Percentiles rank a stretch among this genome's conserved stretches.
These are phyloP conservation scores for Agrochola circellaris DNA, from an alignment of 2,888 invertebrate species.

Conservation along the genomic window DNA sequence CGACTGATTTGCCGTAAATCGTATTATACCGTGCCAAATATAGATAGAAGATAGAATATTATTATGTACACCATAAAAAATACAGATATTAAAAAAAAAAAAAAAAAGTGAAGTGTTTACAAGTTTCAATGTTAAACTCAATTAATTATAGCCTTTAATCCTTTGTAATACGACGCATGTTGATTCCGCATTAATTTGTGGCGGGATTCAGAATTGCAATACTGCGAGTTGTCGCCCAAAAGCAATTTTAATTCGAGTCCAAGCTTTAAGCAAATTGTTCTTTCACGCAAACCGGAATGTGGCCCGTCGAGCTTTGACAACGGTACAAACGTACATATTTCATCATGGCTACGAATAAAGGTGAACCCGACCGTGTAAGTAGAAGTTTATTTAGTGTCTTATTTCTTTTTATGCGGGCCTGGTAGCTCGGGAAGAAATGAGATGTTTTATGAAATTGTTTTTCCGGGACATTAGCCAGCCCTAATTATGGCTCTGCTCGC, in stretches of 20 bases:
- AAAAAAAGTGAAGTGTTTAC: constrained; percentile 71
- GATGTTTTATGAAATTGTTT: constrained; percentile 90
- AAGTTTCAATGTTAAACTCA: constrained; percentile 68
- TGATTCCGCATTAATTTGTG: constrained; percentile 64
- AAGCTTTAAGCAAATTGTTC: constrained; percentile 78
- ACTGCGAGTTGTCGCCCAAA: constrained; percentile 73
- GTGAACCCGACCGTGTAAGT: constrained; percentile 82
- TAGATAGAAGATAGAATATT: no score
- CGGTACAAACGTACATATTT: constrained; percentile 71
- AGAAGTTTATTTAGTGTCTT: constrained; percentile 88
- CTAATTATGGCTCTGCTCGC: constrained; percentile 85
- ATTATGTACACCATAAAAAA: no score
- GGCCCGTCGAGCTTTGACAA: constrained; percentile 70
- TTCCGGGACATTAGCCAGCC: constrained; percentile 88
- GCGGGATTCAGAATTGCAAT: constrained; percentile 71
- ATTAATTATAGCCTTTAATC: constrained; percentile 74
- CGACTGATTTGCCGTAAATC: constrained; percentile 75
- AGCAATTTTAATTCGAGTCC: constrained; percentile 82
- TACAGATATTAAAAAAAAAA: no score
- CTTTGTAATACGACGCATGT: constrained; percentile 69
- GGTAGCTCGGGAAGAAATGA: constrained; percentile 79
- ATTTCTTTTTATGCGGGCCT: constrained; percentile 85
- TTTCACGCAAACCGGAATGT: constrained; percentile 81
- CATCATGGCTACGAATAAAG: constrained; percentile 79
- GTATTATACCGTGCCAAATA: constrained; percentile 72